Conservation (phyloP, 2,888 invertebrate species). For the Sympetrum striolatum region DNA sequence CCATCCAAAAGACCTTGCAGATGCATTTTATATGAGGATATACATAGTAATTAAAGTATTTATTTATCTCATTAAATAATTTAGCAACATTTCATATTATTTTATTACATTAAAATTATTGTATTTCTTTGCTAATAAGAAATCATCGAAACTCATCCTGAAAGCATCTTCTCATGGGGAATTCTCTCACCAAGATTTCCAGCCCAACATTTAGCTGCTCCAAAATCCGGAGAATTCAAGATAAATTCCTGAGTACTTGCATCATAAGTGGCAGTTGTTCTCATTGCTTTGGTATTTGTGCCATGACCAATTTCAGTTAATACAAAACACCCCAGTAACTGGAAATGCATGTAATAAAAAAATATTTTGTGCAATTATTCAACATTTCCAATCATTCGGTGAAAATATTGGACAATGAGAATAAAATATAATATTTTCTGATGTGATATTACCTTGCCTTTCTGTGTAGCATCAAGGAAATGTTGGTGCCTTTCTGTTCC, state of each 20-base stretch:
- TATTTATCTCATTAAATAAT: too few species aligned
- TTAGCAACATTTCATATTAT: too few species aligned
- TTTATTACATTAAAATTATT: too few species aligned
- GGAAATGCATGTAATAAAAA: slow-evolving; percentile 49
- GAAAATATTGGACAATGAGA: too few species aligned
- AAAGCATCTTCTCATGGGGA: too few species aligned
- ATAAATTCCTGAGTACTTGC: slow-evolving; percentile 61
- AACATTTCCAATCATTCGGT: neutral
- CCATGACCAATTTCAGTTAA: slow-evolving; percentile 65
- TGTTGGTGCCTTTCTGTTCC: slow-evolving; percentile 61
- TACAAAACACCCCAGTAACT: slow-evolving; percentile 62
- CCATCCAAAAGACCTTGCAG: too few species aligned
- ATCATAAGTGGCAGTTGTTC: slow-evolving; percentile 62
- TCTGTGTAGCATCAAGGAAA: slow-evolving; percentile 54
- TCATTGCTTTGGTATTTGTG: slow-evolving; percentile 62
- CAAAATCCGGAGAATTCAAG: slow-evolving; percentile 63
- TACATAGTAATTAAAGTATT: too few species aligned
- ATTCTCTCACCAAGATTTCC: slow-evolving; percentile 57
- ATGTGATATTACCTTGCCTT: slow-evolving; percentile 55
- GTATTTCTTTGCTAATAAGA: too few species aligned
- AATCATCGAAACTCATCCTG: neutral
- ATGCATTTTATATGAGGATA: too few species aligned
- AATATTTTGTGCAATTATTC: neutral
- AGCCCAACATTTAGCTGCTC: slow-evolving; percentile 65
- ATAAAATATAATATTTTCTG: neutral